Evolutionary conservation across 2,113 vertebrate species (phyloP).

Genomic region (Ciconia stormi): DNA sequence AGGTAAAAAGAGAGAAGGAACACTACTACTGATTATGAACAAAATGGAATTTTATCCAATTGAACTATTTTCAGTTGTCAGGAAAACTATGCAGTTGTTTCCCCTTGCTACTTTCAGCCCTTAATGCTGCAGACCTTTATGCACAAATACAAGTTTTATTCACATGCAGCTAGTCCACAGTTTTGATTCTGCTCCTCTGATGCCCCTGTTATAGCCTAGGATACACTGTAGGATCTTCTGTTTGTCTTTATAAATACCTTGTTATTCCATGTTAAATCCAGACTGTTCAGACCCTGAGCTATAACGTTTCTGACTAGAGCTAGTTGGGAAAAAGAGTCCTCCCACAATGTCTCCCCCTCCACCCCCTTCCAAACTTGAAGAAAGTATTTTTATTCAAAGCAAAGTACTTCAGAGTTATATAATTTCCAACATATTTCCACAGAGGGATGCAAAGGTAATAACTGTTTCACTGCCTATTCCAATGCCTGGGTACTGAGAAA

Average conservation of each 20-base stretch:
- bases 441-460: background rate
- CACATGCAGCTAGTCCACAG: background rate
- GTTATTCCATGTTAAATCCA: background rate
- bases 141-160: background rate
- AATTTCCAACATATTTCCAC: background rate
- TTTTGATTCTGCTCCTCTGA: background rate
- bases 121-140: background rate
- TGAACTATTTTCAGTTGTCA: background rate
- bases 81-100: background rate
- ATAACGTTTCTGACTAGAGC: background rate
- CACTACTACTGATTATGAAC: background rate
- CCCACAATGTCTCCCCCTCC: background rate
- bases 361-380: background rate
- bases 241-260: background rate
- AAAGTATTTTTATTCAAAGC: constrained; percentile 19
- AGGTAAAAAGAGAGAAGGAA: background rate
- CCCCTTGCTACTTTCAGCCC: background rate
- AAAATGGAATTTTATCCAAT: background rate
- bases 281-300: background rate
- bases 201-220: background rate
- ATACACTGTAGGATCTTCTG: background rate
- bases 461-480: background rate
- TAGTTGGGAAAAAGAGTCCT: background rate
- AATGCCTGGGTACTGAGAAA: background rate
- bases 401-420: background rate